Evolutionary conservation across 2,888 invertebrate genomes (phyloP), one percentile per base, ranked within the genome.

Genomic region (Arctia plantaginis): DNA sequence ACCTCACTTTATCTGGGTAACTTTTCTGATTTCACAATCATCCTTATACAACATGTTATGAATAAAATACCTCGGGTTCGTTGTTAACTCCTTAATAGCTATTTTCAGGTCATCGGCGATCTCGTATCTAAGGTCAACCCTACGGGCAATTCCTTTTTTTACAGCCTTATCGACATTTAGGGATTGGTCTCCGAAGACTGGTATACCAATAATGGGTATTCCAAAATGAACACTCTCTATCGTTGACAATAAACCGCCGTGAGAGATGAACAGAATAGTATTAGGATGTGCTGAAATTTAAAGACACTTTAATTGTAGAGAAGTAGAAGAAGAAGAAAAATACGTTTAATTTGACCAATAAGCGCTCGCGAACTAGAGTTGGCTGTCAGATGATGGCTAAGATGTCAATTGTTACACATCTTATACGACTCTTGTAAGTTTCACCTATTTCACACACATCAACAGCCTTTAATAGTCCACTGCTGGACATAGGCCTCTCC

Each of bases 151-250:
- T 4, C 89, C 90, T 71, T 81, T 87, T 6, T 65, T 72, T 3
- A 85, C 85, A 44, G 85, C 85, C 69, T 81, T 82, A 0, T 74
- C 72, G 0, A 87, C 77, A 66, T 89, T 90, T 8, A 78, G 33
- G 65, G 84, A 85, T 74, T 90, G 89, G 59, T 90, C 89, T 4
- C 67, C 88, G 72, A 85, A 87, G 0, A 80, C 80, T 3, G 90
- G 90, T 39, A 90, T 83, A 23, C 87, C 89, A n/a, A 89, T 85
- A 23, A 85, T 81, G 13, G 89, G 88, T 3, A 87, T 85, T 20
- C 86, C 75, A 62, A 70, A 76, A 55, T 76, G 72, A 27, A 76
- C 23, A 39, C 67, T 69, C 41, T 76, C 76, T 67, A 73, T 76
- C 3, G 67, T 70, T 15, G 76, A 76, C 23, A 73, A 67, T 18